Base-by-base conservation (phyloP, 2,113 vertebrate genomes). In the Lethenteron camtschaticum region DNA sequence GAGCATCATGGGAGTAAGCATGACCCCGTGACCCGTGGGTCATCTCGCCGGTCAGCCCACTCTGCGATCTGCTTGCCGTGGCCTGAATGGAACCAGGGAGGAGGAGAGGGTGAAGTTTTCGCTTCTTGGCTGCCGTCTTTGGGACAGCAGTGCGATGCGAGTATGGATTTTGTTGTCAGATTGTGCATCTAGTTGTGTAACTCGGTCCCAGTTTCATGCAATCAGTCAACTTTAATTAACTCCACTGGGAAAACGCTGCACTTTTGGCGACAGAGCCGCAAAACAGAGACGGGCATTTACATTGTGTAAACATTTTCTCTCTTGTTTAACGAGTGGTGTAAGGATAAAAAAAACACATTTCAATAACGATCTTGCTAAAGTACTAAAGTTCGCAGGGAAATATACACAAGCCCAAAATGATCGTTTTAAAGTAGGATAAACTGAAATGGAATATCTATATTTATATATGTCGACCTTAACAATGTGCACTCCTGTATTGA, bases 221-320 rank as follows among this genome's bases (percentile, higher is more conserved):
- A 66, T 66, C 63, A 66, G 63, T 66, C 63, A 11, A 66, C n/a
- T 66, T 66, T 66, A 66, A 66, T 66, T 66, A 66, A 24, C 63
- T 16, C 63, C 10, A 16, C 9, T 66, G 63, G 63, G 63, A 66
- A 66, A 24, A 24, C 24, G n/a, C 10, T 66, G n/a, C n/a, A 66
- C n/a, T 24, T 16, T 24, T 66, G 41, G 41, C 41, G 41, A 66
- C 24, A 24, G 63, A 11, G 24, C 24, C 63, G n/a, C 8, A 16
- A 66, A 66, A 11, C n/a, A 66, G 10, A 24, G 63, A 66, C n/a
- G 24, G 24, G 63, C 24, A 24, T 66, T 66, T 16, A 66, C 63
- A 66, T 66, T 24, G 10, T 16, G n/a, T 66, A 66, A 11, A 66
- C 8, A 66, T 66, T 66, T n/a, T 24, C 63, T 66, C 63, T 66